Evolutionary conservation across 2,797 vertebrate species (phyloP), one percentile per base, ranked within the genome.

Genomic region (Enteromius afrohamiltoni): DNA sequence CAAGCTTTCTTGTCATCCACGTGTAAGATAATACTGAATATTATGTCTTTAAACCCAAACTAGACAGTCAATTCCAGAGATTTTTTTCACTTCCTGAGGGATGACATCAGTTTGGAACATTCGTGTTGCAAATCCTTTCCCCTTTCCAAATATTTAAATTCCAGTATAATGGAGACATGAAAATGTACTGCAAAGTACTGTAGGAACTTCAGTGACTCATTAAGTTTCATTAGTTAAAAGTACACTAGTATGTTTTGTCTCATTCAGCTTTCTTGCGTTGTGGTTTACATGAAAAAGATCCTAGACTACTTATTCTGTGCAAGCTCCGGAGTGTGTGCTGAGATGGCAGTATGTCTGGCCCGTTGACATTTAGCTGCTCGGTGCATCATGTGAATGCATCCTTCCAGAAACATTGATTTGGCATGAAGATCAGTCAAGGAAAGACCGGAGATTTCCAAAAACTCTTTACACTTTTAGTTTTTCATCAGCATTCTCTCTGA

Each of bases 301-400:
- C 40, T 17, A 45, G 40, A 45, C 19, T 11, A 4, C 29, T 1
- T 74, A n/a, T 74, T 74, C 34, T n/a, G 53, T 53, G 71, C 29
- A 7, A 74, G 34, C 11, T 55, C 29, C 19, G 26, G 23, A 19
- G 45, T 29, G 58, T 6, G 5, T 29, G 6, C 37, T 47, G 19
- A 75, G 68, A 13, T 79, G 71, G 77, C 10, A 37, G 45, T 3
- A 13, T 49, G 69, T 74, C 84, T 79, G 80, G 88, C 82, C 58
- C 1, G 0, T 65, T 93, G 93, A 92, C 93, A 93, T 93, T 93
- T 91, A 86, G 80, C 88, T 74, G 42, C 80, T 85, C 40, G 11
- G 73, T 78, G 40, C 23, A 34, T 53, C 82, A 40, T 89, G 85
- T 76, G 31, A 77, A 90, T 29, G 87, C 88, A 81, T 85, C 60